phyloP scores from a whole-genome alignment of 2,797 vertebrate genomes.

The Tympanoctomys barrerae region DNA sequence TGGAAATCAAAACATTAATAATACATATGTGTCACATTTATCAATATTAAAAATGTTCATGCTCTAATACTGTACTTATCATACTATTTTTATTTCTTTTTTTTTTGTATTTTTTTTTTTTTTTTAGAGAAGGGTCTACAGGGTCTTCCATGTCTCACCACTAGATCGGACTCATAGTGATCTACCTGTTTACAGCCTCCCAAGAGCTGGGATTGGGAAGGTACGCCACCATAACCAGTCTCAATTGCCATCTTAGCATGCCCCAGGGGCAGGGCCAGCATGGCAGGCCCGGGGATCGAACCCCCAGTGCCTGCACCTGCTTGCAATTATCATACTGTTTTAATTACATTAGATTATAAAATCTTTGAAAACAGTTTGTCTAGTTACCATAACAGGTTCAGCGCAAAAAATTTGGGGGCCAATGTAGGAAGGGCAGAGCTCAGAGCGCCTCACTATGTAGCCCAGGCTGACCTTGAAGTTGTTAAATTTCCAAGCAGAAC shows the following conservation, averaged over 20 bases:
- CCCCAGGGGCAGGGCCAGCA: too few species aligned
- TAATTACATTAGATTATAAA: not conserved
- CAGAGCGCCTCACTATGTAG: not conserved
- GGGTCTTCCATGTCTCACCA: too few species aligned
- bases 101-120: too few species aligned
- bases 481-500: not conserved
- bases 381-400: not conserved
- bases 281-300: too few species aligned
- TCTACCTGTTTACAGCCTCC: too few species aligned
- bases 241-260: too few species aligned
- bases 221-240: too few species aligned
- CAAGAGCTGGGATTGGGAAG: too few species aligned
- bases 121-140: too few species aligned
- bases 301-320: too few species aligned
- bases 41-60: conserved; percentile 33
- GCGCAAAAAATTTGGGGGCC: not conserved
- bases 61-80: not conserved
- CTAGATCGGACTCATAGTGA: too few species aligned
- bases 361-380: not conserved
- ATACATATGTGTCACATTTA: not conserved
- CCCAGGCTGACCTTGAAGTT: not conserved
- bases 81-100: too few species aligned
- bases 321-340: not conserved
- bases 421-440: not conserved
- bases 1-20: conserved; percentile 29